These are phyloP conservation scores for Chrysolina haemoptera DNA, from an alignment of 2,888 invertebrate genomes.

Conservation along the genomic window DNA sequence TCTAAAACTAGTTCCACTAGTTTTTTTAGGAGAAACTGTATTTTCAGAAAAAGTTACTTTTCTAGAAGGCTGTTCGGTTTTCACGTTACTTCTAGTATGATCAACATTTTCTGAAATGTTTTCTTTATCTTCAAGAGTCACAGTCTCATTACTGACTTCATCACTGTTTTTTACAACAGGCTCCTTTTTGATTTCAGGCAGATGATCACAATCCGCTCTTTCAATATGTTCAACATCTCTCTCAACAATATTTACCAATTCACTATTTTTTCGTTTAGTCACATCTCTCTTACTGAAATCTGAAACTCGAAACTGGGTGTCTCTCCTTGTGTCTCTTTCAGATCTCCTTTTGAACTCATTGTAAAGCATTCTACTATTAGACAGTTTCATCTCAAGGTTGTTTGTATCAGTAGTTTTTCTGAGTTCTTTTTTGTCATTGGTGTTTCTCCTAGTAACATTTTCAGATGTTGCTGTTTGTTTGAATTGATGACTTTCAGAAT, in stretches of 20 bases:
- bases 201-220: neutral
- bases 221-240: neutral
- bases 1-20: neutral
- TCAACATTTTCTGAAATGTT: neutral
- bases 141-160: neutral
- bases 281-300: neutral
- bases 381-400: neutral
- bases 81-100: neutral
- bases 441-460: conserved; percentile 7
- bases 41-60: conserved; percentile 17
- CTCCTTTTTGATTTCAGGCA: too few species aligned
- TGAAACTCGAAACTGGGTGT: conserved; percentile 4
- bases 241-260: neutral
- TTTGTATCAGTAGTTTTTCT: conserved; percentile 3
- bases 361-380: conserved; percentile 2
- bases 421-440: neutral
- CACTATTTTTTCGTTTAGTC: neutral
- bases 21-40: conserved; percentile 22
- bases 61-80: neutral
- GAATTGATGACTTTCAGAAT: neutral
- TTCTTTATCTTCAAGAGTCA: conserved; percentile 1
- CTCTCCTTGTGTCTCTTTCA: conserved; percentile 1
- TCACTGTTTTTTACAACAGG: neutral
- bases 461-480: neutral
- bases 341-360: neutral